Conservation (phyloP, 2,797 vertebrate genomes). For the Centropyge bicolor region DNA sequence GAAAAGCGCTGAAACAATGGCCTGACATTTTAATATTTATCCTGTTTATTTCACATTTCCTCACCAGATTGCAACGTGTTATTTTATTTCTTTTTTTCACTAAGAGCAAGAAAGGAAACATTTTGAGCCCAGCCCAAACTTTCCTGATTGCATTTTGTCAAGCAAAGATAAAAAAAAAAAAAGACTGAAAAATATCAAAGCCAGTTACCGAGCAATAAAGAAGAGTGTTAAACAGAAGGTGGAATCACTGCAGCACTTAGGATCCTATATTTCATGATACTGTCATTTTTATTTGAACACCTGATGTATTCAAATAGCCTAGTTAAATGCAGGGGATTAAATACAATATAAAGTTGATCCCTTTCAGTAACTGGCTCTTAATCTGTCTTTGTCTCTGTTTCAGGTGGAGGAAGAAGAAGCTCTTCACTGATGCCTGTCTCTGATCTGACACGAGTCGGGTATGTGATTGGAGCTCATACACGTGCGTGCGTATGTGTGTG, state of each 20-base stretch:
- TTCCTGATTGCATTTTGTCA: slow-evolving; percentile 41
- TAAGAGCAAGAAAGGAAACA: slow-evolving; percentile 8
- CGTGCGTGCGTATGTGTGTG: slow-evolving; percentile 32
- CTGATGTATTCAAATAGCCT: slow-evolving; percentile 59
- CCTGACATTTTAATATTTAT: slow-evolving; percentile 60
- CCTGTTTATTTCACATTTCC: slow-evolving; percentile 45
- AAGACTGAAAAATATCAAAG: background rate
- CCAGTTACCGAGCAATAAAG: slow-evolving; percentile 23
- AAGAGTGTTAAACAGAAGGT: slow-evolving; percentile 46
- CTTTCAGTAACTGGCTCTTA: slow-evolving; percentile 63
- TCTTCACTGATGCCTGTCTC: background rate
- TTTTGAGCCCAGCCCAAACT: slow-evolving; percentile 8
- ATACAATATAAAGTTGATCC: slow-evolving; percentile 69
- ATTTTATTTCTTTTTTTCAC: background rate
- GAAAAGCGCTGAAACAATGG: slow-evolving; percentile 16
- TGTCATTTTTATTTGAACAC: slow-evolving; percentile 71
- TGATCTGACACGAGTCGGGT: slow-evolving; percentile 35
- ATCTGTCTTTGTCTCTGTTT: slow-evolving; percentile 66
- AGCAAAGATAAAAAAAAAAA: slow-evolving; percentile 3
- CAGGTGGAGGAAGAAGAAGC: slow-evolving; percentile 53
- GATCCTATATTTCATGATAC: slow-evolving; percentile 47
- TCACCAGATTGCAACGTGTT: background rate
- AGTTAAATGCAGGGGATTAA: slow-evolving; percentile 68
- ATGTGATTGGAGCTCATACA: slow-evolving; percentile 39
- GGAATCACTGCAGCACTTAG: slow-evolving; percentile 46